phyloP scores from a whole-genome alignment of 1,140 invertebrate species.

The Manduca sexta region DNA sequence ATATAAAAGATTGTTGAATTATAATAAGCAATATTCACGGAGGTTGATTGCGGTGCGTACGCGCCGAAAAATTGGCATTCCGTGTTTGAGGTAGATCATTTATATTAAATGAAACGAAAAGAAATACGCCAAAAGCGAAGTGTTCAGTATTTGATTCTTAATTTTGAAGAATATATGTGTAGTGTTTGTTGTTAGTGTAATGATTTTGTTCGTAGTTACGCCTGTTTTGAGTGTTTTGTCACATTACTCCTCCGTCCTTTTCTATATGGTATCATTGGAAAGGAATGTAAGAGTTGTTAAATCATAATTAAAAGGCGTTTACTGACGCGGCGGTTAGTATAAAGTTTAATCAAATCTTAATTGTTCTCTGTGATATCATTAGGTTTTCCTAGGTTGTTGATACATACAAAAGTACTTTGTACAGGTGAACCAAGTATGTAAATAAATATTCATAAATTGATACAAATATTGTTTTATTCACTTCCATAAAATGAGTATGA shows the following conservation, averaged over 20 bases:
- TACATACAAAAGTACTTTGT: conserved; percentile 29
- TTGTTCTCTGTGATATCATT: conserved; percentile 63
- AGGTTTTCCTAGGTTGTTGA: conserved; percentile 35
- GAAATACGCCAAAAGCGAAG: conserved; percentile 34
- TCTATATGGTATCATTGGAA: conserved; percentile 1
- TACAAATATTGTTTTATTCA: conserved; percentile 19
- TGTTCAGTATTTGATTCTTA: conserved; percentile 38
- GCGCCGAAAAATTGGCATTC: too few relatives aligned
- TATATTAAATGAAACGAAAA: not conserved
- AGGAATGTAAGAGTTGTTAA: conserved; percentile 1
- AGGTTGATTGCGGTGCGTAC: not conserved
- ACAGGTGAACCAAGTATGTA: conserved; percentile 29
- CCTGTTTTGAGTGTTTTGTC: not conserved
- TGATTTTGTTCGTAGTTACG: not conserved
- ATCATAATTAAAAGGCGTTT: not conserved
- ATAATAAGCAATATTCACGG: not conserved
- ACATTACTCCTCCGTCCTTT: conserved; percentile 4
- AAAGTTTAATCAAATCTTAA: conserved; percentile 33
- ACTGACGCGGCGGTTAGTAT: conserved; percentile 3
- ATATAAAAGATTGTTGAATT: not conserved
- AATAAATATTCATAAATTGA: conserved; percentile 51
- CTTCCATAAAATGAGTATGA: too few relatives aligned
- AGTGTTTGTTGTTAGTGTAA: too few relatives aligned
- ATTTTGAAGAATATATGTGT: conserved; percentile 3
- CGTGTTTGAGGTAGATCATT: too few relatives aligned